Percentiles rank a stretch among this genome's conserved stretches.
These are phyloP conservation scores for Morpho deidamia DNA, from an alignment of 2,888 invertebrate genomes.

Conservation along the genomic window DNA sequence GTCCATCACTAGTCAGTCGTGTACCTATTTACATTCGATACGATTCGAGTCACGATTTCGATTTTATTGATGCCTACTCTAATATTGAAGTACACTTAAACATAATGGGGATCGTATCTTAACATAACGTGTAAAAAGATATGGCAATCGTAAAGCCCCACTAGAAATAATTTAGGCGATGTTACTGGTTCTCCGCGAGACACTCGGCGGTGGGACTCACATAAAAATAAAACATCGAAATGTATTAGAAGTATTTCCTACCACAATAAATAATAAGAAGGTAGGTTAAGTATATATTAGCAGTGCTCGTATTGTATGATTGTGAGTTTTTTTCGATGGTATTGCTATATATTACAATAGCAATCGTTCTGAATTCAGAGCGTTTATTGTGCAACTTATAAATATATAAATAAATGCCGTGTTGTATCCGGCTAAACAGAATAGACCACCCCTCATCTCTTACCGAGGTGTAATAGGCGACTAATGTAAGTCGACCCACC, in stretches of 20 bases:
- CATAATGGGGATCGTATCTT: slow-evolving; percentile 71
- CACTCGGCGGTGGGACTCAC: slow-evolving; percentile 68
- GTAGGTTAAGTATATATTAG: too few species aligned
- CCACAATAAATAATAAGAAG: slow-evolving; percentile 33
- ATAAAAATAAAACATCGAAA: slow-evolving; percentile 76
- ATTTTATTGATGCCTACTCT: slow-evolving; percentile 65
- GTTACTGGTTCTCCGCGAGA: slow-evolving; percentile 69
- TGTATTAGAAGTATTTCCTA: slow-evolving; percentile 75
- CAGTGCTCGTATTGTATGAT: too few species aligned
- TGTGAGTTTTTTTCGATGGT: too few species aligned
- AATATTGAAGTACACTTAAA: slow-evolving; percentile 59
- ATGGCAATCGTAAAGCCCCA: slow-evolving; percentile 72
- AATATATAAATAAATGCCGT: too few species aligned
- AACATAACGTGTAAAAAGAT: slow-evolving; percentile 75
- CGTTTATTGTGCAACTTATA: too few species aligned
- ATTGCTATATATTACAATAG: too few species aligned
- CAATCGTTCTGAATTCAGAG: too few species aligned
- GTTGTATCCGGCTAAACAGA: too few species aligned
- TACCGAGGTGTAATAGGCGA: too few species aligned
- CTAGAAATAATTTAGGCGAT: slow-evolving; percentile 76
- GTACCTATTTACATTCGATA: neutral
- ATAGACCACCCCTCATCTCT: too few species aligned
- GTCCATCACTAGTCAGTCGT: neutral
- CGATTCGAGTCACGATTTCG: slow-evolving; percentile 63
- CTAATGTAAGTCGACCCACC: too few species aligned